Conservation (phyloP, 2,797 vertebrate species). For the Pseudochirops cupreus region DNA sequence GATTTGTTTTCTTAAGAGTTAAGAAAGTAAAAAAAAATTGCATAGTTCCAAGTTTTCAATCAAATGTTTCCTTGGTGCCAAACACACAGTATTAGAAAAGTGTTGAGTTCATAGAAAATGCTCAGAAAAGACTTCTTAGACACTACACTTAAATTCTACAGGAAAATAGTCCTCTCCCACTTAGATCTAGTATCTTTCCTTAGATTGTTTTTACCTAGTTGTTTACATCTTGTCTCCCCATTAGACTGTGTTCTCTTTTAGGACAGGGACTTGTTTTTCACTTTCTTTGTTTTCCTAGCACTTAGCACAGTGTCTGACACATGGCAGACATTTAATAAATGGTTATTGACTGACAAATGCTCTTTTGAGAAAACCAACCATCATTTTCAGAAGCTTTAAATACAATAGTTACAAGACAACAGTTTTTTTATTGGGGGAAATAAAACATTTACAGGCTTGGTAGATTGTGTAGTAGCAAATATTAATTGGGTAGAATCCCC, state of each 20-base stretch:
- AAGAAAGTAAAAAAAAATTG: not conserved
- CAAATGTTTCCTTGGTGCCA: not conserved
- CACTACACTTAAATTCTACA: not conserved
- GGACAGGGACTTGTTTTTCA: no score
- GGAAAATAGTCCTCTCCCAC: not conserved
- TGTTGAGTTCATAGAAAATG: not conserved
- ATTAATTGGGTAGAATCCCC: not conserved
- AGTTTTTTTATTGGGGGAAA: not conserved
- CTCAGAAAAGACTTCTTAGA: rapidly evolving
- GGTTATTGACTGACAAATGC: not conserved
- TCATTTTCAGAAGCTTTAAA: not conserved
- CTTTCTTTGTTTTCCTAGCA: no score
- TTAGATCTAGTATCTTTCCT: not conserved
- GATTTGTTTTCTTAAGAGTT: not conserved
- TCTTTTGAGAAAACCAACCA: not conserved
- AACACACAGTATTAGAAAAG: not conserved
- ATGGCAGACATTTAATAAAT: not conserved
- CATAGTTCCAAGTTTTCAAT: not conserved
- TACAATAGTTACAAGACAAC: not conserved
- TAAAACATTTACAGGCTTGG: not conserved
- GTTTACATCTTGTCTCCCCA: not conserved
- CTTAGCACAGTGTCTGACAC: not conserved
- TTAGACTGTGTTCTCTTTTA: no score
- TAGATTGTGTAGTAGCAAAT: not conserved
- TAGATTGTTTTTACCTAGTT: not conserved